Evolutionary conservation across 2,113 vertebrate species (phyloP).

Genomic region (Tamias sibiricus): DNA sequence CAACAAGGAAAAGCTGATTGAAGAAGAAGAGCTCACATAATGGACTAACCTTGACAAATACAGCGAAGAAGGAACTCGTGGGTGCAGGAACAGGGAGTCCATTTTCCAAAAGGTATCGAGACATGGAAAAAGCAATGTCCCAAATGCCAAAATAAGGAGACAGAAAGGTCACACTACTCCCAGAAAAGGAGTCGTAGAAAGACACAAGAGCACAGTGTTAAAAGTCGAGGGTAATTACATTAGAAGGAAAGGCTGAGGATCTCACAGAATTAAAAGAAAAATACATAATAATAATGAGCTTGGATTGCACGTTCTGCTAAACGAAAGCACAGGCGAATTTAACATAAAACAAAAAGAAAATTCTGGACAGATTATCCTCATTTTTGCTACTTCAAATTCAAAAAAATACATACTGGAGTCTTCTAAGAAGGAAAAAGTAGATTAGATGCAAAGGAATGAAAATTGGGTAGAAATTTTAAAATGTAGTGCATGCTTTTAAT

Average conservation of each 20-base stretch:
- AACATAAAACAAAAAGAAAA: neutral
- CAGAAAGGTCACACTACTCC: neutral
- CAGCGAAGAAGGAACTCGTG: fast-evolving
- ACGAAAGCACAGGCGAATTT: neutral
- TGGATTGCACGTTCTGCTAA: neutral
- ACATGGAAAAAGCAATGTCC: fast-evolving
- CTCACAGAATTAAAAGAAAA: neutral
- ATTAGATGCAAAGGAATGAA: neutral
- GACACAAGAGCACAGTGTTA: too few species aligned
- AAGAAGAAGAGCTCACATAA: too few species aligned
- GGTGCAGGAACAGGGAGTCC: fast-evolving
- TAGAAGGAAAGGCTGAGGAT: neutral
- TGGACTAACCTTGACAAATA: fast-evolving
- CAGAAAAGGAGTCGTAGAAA: too few species aligned
- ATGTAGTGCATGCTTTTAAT: neutral
- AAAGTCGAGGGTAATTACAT: too few species aligned
- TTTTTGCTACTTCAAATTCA: neutral
- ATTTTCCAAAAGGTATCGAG: neutral
- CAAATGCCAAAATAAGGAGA: neutral
- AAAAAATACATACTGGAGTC: too few species aligned
- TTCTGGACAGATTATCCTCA: neutral
- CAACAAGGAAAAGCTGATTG: too few species aligned
- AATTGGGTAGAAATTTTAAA: fast-evolving
- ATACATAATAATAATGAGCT: neutral
- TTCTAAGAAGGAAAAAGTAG: neutral